Conservation (phyloP, 1,140 invertebrate genomes). For the Caenorhabditis inopinata region DNA sequence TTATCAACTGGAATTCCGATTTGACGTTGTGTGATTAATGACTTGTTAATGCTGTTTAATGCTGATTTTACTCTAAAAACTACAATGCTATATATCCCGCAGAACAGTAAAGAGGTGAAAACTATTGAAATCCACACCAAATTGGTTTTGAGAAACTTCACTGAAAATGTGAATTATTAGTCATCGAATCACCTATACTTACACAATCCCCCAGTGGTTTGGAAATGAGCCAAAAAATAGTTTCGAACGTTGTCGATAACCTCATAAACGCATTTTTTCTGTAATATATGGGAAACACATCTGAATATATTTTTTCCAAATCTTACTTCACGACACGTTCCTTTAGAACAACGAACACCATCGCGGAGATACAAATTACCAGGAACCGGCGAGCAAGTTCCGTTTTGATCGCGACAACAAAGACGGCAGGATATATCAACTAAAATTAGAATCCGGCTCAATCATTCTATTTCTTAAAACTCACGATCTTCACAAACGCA, state of each 20-base stretch:
- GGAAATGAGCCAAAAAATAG: slow-evolving; percentile 1
- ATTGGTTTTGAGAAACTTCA: slow-evolving; percentile 8
- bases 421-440: slow-evolving; percentile 36
- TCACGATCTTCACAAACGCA: slow-evolving; percentile 48
- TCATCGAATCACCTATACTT: background rate
- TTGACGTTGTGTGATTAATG: too few relatives aligned
- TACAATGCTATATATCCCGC: background rate
- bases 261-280: slow-evolving; percentile 28
- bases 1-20: too few relatives aligned
- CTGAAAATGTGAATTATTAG: background rate
- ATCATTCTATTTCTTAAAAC: background rate
- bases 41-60: too few relatives aligned
- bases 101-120: background rate
- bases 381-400: slow-evolving; percentile 13
- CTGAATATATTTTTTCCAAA: too few relatives aligned
- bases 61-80: background rate
- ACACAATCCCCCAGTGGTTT: slow-evolving; percentile 9
- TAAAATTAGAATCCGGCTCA: background rate
- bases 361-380: background rate
- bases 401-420: slow-evolving; percentile 36
- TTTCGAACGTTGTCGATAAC: slow-evolving; percentile 28
- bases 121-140: background rate
- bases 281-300: background rate
- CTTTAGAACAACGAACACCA: slow-evolving; percentile 34
- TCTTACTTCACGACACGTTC: slow-evolving; percentile 33